Conservation (phyloP, 1,140 invertebrate species). For the Gonioctena quinquepunctata region DNA sequence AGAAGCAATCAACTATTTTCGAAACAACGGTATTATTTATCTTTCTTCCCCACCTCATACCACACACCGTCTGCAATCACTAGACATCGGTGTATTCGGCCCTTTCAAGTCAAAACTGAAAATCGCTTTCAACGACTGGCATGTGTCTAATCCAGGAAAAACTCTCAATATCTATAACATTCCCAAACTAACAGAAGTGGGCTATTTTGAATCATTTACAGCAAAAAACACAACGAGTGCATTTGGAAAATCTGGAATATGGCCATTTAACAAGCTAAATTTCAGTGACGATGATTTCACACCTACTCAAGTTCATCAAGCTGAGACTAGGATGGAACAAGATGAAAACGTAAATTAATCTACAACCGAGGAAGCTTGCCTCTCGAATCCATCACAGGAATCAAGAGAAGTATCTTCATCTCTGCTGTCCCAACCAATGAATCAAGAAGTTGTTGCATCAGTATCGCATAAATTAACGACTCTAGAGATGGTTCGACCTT, state of each 20-base stretch:
- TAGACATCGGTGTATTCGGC: constrained; percentile 23
- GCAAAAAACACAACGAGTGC: not conserved
- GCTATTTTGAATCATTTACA: not conserved
- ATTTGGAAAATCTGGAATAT: not conserved
- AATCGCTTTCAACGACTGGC: not conserved
- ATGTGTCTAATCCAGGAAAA: not conserved
- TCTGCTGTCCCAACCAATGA: not conserved
- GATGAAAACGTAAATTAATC: not conserved
- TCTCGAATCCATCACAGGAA: not conserved
- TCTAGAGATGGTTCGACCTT: not conserved
- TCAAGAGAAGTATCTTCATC: not conserved
- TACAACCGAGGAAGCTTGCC: not conserved
- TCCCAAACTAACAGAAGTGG: not conserved
- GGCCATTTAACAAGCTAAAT: not conserved
- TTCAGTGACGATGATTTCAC: not conserved
- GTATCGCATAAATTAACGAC: not conserved
- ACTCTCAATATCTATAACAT: not conserved
- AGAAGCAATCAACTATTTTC: not conserved
- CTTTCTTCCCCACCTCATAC: constrained; percentile 21
- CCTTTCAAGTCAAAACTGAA: constrained; percentile 18
- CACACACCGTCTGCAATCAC: constrained; percentile 19
- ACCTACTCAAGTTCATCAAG: not conserved
- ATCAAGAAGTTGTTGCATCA: not conserved
- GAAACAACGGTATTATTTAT: not conserved
- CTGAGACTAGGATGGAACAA: not conserved